phyloP scores from a whole-genome alignment of 2,888 invertebrate species.

The Pyrgus malvae region DNA sequence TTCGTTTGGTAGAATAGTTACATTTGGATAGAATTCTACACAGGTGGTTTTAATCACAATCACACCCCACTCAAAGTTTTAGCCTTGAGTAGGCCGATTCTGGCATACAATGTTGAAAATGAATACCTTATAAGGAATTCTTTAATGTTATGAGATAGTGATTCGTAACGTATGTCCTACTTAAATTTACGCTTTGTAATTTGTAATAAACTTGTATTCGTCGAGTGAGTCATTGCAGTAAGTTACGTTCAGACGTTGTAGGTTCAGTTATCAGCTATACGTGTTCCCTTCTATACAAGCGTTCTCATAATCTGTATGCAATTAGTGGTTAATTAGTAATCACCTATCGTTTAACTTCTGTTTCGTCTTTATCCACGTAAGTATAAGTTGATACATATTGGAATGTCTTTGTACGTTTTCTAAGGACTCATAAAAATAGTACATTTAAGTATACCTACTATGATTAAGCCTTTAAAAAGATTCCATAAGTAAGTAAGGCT shows the following conservation, averaged over 20 bases:
- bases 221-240: constrained; percentile 8
- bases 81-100: constrained; percentile 13
- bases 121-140: constrained; percentile 60
- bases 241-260: not conserved
- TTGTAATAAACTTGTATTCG: not conserved
- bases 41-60: not conserved
- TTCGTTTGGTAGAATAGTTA: not conserved
- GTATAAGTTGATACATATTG: not conserved
- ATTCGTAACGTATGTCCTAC: constrained; percentile 54
- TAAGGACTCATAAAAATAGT: no score
- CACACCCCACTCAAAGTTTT: not conserved
- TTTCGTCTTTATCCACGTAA: not conserved
- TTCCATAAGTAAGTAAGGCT: no score
- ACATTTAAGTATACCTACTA: no score
- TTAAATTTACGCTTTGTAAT: constrained; percentile 32
- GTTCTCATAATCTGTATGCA: not conserved
- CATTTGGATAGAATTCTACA: not conserved
- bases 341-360: not conserved
- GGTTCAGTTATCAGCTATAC: not conserved
- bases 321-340: not conserved
- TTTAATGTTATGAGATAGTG: constrained; percentile 39
- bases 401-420: no score
- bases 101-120: constrained; percentile 17
- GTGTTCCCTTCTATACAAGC: not conserved
- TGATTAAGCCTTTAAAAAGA: no score